Evolutionary conservation across 2,797 vertebrate genomes (phyloP).

Genomic region (Gadopsis bispinosus): DNA sequence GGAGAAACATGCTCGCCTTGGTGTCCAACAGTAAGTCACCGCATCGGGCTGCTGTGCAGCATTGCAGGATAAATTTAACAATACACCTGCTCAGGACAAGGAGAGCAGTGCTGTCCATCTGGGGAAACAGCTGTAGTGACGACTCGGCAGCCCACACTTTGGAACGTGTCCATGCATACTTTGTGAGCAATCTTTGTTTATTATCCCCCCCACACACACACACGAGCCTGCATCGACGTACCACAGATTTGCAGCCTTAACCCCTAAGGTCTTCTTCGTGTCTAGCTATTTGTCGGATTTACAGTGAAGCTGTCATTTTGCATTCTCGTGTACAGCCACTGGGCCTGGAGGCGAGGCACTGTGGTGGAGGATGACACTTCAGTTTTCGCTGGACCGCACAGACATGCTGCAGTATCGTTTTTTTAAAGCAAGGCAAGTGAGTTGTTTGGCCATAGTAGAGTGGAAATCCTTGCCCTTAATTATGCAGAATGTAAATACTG

Average conservation of each 20-base stretch:
- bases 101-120: background rate
- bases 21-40: background rate
- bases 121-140: constrained; percentile 31
- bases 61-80: background rate
- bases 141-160: background rate
- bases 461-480: background rate
- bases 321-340: constrained; percentile 32
- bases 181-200: constrained; percentile 2
- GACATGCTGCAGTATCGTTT: constrained; percentile 23
- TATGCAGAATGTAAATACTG: background rate
- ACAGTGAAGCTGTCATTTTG: constrained; percentile 57
- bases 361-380: constrained; percentile 30
- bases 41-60: background rate
- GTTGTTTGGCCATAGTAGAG: background rate
- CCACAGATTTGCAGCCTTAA: constrained; percentile 25
- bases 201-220: constrained; percentile 5
- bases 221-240: background rate
- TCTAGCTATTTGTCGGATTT: constrained; percentile 49
- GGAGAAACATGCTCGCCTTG: background rate
- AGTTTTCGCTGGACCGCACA: constrained; percentile 54
- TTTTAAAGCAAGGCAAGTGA: background rate
- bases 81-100: background rate
- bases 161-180: background rate
- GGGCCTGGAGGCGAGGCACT: constrained; percentile 38
- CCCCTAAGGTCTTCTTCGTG: constrained; percentile 32